phyloP scores from a whole-genome alignment of 1,140 invertebrate species.

The Elymnias hypermnestra region DNA sequence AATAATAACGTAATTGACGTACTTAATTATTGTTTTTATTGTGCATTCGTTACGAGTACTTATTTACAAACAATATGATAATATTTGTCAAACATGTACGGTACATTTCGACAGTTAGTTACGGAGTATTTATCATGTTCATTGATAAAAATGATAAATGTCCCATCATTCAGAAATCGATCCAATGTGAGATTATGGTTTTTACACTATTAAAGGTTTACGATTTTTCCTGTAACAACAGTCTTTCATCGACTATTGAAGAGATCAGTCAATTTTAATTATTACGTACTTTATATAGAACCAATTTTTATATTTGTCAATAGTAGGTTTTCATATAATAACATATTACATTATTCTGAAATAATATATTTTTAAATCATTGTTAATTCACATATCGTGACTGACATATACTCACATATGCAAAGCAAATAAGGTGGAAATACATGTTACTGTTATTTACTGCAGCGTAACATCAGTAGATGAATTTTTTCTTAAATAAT shows the following conservation, averaged over 20 bases:
- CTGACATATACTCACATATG: no score
- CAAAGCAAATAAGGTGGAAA: no score
- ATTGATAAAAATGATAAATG: conserved; percentile 22
- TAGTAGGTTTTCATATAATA: no score
- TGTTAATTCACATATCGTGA: no score
- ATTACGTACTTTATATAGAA: not conserved
- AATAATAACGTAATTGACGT: no score
- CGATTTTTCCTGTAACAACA: conserved; percentile 5
- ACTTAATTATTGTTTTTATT: no score
- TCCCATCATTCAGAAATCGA: conserved; percentile 11
- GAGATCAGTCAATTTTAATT: not conserved
- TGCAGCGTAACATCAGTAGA: no score
- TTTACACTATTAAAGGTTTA: conserved; percentile 7
- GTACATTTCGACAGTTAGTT: not conserved
- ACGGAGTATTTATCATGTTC: conserved; percentile 9
- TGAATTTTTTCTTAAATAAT: no score
- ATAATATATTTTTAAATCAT: no score
- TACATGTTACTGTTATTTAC: no score
- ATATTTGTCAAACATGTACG: not conserved
- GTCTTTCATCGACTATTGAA: conserved; percentile 4
- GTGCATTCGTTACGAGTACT: not conserved
- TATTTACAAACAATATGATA: not conserved
- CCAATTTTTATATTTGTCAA: no score
- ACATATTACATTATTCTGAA: no score
- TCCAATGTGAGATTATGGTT: conserved; percentile 3